Evolutionary conservation across 2,797 vertebrate species (phyloP), one percentile per base, ranked within the genome.

Genomic region (Picus viridis): DNA sequence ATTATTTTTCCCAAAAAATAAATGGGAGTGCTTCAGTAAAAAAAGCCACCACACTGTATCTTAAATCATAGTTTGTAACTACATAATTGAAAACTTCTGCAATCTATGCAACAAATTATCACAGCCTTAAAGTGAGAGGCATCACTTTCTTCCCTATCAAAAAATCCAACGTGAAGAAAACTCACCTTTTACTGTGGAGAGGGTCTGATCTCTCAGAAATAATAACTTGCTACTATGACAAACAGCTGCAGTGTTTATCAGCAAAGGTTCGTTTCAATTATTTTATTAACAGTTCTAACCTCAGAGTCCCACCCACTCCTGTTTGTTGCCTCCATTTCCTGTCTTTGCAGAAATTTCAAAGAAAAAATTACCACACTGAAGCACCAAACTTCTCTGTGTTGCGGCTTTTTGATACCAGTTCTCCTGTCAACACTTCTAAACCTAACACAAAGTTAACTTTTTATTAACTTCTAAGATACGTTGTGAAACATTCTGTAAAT

Each of bases 281-380:
- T 92, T 97, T 97, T 96, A 97, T 97, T 97, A 98, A 96, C 96
- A 97, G 96, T 92, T 98, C 95, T 97, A 97, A 98, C 97, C 97
- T 97, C 97, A 97, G 91, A 92, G 97, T 94, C 89, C 96, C 98
- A 97, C 98, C 98, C 97, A 97, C 96, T 95, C 80, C 86, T 93
- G 92, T 86, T 95, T 97, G 96, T 93, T 98, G 96, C 97, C 95
- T 97, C 91, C 87, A 82, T 91, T 98, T 98, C 98, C 98, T 98
- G 98, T 97, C 97, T 88, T 94, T 88, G 95, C 96, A 95, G 94
- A 97, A 97, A 97, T 97, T 97, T 97, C 98, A 97, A 96, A 97
- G 98, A 98, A 98, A 98, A 96, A 94, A 91, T 97, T 97, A 98
- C 98, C 98, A 97, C 98, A 98, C n/a, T 83, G 93, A 84, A 96